These are phyloP conservation scores for Miichthys miiuy DNA, from an alignment of 2,797 vertebrate species.

Conservation along the genomic window DNA sequence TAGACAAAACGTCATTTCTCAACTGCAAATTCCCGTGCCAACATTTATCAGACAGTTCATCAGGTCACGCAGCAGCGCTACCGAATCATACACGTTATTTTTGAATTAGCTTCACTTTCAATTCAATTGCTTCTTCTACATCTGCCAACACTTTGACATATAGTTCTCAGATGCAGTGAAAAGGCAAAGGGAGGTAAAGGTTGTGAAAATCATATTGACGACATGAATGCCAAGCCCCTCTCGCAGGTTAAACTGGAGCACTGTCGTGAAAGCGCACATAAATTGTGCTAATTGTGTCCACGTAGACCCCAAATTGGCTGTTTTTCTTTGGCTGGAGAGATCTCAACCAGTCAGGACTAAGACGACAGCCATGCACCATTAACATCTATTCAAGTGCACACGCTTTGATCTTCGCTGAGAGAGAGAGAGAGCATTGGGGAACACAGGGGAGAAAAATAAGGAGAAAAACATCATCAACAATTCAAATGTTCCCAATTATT, in stretches of 20 bases:
- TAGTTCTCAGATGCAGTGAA: conserved; percentile 11
- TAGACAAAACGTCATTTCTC: conserved; percentile 43
- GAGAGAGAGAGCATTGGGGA: conserved; percentile 70
- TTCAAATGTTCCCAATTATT: conserved; percentile 87
- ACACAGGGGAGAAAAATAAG: conserved; percentile 59
- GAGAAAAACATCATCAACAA: conserved; percentile 85
- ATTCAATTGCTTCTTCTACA: not conserved
- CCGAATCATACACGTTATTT: conserved; percentile 30
- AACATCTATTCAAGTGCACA: conserved; percentile 79
- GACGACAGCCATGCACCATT: conserved; percentile 82
- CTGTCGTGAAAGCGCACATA: conserved; percentile 63
- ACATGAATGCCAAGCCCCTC: conserved; percentile 50
- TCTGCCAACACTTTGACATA: conserved; percentile 43
- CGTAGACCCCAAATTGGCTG: conserved; percentile 68
- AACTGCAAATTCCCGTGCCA: conserved; percentile 22
- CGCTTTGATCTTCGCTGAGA: conserved; percentile 87
- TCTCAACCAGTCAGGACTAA: conserved; percentile 71
- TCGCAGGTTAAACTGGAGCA: conserved; percentile 73
- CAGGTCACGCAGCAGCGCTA: conserved; percentile 29
- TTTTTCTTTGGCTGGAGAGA: conserved; percentile 66
- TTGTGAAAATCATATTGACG: conserved; percentile 70
- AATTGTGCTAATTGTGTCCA: conserved; percentile 83
- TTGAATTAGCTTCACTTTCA: conserved; percentile 31
- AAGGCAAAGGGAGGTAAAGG: conserved; percentile 63
- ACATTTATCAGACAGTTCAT: conserved; percentile 42